Conservation (phyloP, 2,888 invertebrate genomes). For the Acanthosepion esculentum region DNA sequence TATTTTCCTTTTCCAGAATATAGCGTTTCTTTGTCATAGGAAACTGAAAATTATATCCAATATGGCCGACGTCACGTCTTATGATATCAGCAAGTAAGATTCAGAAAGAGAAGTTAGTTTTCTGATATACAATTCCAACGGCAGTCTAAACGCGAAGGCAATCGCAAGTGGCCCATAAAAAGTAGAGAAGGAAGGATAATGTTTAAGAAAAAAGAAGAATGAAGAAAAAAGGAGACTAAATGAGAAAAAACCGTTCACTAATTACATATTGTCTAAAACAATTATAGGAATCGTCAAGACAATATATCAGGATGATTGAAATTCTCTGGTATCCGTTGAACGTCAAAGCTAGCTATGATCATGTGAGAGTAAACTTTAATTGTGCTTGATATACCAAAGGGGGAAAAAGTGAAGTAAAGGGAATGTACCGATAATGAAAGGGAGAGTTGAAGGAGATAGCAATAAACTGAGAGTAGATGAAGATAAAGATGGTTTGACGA, state of each 20-base stretch:
- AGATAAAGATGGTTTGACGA: background rate
- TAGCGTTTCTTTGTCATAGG: background rate
- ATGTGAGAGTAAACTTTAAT: slow-evolving; percentile 25
- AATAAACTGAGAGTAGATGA: background rate
- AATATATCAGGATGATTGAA: slow-evolving; percentile 9
- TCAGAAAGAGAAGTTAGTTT: background rate
- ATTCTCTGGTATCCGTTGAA: slow-evolving; percentile 33
- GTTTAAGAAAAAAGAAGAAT: background rate
- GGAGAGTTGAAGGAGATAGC: too few species aligned
- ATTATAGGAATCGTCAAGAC: slow-evolving; percentile 17
- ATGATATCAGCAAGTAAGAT: background rate
- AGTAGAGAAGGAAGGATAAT: background rate
- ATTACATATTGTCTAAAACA: slow-evolving; percentile 33
- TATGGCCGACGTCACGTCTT: background rate
- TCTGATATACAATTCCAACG: background rate
- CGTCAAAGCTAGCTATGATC: background rate
- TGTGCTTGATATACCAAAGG: background rate
- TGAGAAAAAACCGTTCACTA: background rate
- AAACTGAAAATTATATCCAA: background rate
- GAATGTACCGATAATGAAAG: background rate
- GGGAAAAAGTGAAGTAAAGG: background rate
- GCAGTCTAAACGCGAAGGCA: background rate
- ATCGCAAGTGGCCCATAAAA: background rate
- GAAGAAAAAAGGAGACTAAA: background rate
- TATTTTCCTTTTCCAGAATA: background rate